A percentile compares a stretch with the other conserved stretches of the same genome.
phyloP scores from a whole-genome alignment of 2,888 invertebrate species.

The Marronus borbonicus region DNA sequence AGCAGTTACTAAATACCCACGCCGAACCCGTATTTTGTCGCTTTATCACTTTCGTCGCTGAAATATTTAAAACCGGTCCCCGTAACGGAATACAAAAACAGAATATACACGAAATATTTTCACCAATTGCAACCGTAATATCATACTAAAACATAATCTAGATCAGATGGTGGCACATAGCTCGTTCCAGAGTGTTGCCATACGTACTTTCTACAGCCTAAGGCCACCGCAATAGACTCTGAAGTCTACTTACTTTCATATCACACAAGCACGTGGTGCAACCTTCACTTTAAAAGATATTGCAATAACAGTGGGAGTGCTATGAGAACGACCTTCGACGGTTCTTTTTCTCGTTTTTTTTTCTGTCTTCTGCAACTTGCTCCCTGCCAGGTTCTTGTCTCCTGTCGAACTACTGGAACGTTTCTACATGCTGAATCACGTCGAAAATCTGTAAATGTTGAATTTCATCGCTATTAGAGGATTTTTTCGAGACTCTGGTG shows the following conservation, averaged over 20 bases:
- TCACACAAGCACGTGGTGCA: constrained; percentile 51
- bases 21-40: background rate
- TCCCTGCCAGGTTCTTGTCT: constrained; percentile 18
- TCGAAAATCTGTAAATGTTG: constrained; percentile 23
- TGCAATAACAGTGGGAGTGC: constrained; percentile 54
- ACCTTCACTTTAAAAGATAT: constrained; percentile 55
- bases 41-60: background rate
- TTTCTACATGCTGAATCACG: constrained; percentile 20
- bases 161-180: constrained; percentile 52
- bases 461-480: background rate
- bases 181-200: constrained; percentile 45
- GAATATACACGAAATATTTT: constrained; percentile 32
- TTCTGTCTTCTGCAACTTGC: constrained; percentile 27
- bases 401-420: background rate
- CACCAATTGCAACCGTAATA: constrained; percentile 45
- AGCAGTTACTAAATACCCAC: background rate
- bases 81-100: background rate
- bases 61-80: background rate
- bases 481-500: background rate
- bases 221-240: constrained; percentile 53
- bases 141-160: constrained; percentile 54
- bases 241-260: constrained; percentile 55
- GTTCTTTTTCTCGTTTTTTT: constrained; percentile 50
- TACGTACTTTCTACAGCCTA: constrained; percentile 56
- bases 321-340: constrained; percentile 55